Conservation (phyloP, 2,888 invertebrate species). For the Hecatera dysodea region DNA sequence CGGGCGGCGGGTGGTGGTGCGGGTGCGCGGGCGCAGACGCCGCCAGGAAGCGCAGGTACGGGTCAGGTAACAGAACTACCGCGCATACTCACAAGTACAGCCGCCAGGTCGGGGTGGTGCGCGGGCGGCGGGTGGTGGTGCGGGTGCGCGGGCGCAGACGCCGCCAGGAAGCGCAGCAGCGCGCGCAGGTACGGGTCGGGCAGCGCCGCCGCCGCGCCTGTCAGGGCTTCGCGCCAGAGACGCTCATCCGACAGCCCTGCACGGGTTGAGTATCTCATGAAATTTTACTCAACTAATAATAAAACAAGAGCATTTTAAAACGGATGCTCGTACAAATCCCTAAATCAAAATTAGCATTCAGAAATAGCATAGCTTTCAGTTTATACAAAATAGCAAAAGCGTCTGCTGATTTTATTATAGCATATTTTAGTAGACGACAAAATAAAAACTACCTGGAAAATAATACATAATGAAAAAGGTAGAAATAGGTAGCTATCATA, state of each 20-base stretch:
- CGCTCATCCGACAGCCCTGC: slow-evolving; percentile 95
- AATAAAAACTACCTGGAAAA: too few relatives aligned
- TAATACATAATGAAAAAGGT: too few relatives aligned
- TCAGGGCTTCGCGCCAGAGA: slow-evolving; percentile 95
- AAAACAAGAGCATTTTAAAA: too few relatives aligned
- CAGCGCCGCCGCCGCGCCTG: slow-evolving; percentile 94
- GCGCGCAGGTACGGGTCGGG: slow-evolving; percentile 97
- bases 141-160: slow-evolving; percentile 89
- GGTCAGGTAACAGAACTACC: neutral
- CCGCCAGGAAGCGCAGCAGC: slow-evolving; percentile 97
- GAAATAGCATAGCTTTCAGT: too few relatives aligned
- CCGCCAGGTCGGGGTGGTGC: slow-evolving; percentile 65
- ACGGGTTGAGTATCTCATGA: too few relatives aligned
- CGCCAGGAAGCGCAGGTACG: neutral
- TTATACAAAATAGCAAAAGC: too few relatives aligned
- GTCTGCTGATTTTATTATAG: too few relatives aligned
- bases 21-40: neutral
- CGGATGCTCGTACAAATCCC: too few relatives aligned
- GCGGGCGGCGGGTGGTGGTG: slow-evolving; percentile 90
- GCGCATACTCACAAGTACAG: slow-evolving; percentile 55
- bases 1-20: slow-evolving; percentile 11
- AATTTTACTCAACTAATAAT: too few relatives aligned
- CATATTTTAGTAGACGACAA: too few relatives aligned
- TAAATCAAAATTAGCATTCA: too few relatives aligned
- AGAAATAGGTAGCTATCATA: too few relatives aligned